These are phyloP conservation scores for Heliconius himera DNA, from an alignment of 1,140 invertebrate species.

Conservation along the genomic window DNA sequence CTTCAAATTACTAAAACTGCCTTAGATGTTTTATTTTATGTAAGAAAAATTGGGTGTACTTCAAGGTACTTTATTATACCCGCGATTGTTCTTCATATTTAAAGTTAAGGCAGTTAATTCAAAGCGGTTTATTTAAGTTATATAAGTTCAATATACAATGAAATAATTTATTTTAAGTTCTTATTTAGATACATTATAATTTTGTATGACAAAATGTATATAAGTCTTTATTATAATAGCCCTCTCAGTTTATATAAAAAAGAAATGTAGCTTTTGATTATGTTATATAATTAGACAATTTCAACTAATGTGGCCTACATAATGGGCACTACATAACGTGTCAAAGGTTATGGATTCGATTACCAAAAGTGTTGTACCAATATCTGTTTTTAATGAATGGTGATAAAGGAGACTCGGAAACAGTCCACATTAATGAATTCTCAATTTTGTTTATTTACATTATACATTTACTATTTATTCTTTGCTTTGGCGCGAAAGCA, in stretches of 20 bases:
- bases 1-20: slow-evolving; percentile 14
- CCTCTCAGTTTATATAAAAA: neutral
- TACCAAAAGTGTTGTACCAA: neutral
- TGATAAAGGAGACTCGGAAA: slow-evolving; percentile 27
- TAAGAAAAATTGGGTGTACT: neutral
- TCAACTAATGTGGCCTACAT: neutral
- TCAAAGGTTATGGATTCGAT: neutral
- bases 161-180: slow-evolving; percentile 12
- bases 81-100: neutral
- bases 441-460: slow-evolving; percentile 42
- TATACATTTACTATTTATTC: slow-evolving; percentile 58
- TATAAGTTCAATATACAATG: slow-evolving; percentile 16
- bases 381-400: neutral
- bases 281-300: slow-evolving; percentile 9
- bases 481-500: slow-evolving; percentile 64
- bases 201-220: slow-evolving; percentile 15
- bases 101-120: slow-evolving; percentile 3
- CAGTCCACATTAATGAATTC: slow-evolving; percentile 47
- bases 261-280: neutral
- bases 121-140: slow-evolving; percentile 9
- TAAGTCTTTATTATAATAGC: slow-evolving; percentile 18
- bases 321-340: neutral
- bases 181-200: slow-evolving; percentile 2
- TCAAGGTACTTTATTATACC: neutral
- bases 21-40: neutral